Conservation (phyloP, 2,113 vertebrate species). For the Caloenas nicobarica region DNA sequence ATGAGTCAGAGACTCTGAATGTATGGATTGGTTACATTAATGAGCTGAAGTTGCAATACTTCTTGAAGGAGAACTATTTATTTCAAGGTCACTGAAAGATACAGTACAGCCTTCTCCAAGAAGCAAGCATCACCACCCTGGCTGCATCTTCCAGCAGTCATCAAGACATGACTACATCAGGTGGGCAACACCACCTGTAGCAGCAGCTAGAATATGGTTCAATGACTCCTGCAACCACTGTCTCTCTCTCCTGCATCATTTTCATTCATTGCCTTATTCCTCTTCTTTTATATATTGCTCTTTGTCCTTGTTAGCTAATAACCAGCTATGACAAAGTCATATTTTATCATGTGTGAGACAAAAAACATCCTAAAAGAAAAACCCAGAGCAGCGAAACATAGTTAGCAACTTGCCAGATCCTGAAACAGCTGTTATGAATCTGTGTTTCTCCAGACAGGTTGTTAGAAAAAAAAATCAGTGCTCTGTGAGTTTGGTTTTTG, state of each 20-base stretch:
- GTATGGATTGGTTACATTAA: background rate
- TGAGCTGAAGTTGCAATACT: background rate
- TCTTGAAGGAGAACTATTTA: background rate
- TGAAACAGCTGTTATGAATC: background rate
- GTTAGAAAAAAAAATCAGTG: too few species aligned
- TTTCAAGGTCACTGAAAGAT: background rate
- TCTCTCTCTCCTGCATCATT: background rate
- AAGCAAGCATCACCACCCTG: background rate
- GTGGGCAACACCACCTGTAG: background rate
- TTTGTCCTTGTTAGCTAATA: slow-evolving; percentile 16
- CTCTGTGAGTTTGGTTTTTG: background rate
- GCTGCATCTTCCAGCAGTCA: background rate
- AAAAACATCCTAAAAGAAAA: background rate
- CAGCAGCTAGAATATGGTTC: background rate
- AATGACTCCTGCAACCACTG: background rate
- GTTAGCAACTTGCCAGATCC: background rate
- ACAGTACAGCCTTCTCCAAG: background rate
- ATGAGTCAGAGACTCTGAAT: background rate
- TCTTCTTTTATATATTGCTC: background rate
- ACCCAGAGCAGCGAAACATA: background rate
- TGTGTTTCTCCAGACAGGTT: background rate
- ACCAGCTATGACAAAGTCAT: background rate
- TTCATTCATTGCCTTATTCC: background rate
- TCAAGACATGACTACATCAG: background rate
- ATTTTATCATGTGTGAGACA: background rate